A percentile compares a stretch with the other conserved stretches of the same genome.
phyloP scores from a whole-genome alignment of 2,888 invertebrate genomes.

The Seladonia tumulorum region DNA sequence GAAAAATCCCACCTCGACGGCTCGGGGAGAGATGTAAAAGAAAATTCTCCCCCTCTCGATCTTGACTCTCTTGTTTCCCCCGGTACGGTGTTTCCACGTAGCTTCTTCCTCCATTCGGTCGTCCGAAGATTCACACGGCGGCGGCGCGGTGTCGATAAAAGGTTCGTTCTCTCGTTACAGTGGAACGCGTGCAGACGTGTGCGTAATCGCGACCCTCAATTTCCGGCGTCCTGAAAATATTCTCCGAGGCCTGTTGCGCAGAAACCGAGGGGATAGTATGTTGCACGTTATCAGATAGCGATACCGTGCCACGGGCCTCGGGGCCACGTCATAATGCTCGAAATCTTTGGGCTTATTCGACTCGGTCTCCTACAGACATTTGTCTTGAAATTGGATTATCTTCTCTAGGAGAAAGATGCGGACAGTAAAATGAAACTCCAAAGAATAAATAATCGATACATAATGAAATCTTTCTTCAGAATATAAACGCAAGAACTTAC shows the following conservation, averaged over 20 bases:
- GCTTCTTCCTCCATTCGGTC: background rate
- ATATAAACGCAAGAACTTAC: too few species aligned
- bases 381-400: background rate
- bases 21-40: background rate
- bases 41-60: background rate
- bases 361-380: background rate
- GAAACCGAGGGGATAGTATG: constrained; percentile 11
- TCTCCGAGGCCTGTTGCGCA: background rate
- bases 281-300: constrained; percentile 48
- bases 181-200: constrained; percentile 24
- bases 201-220: constrained; percentile 51
- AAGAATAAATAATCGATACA: too few species aligned
- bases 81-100: background rate
- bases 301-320: constrained; percentile 31
- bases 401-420: background rate
- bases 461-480: too few species aligned
- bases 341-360: constrained; percentile 38
- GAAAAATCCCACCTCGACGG: background rate
- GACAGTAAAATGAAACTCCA: too few species aligned
- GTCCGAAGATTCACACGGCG: background rate
- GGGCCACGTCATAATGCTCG: constrained; percentile 48
- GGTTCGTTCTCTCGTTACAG: constrained; percentile 28
- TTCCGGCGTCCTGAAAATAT: constrained; percentile 54
- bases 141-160: constrained; percentile 1
- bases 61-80: background rate